These are phyloP conservation scores for Tapera naevia DNA, from an alignment of 2,797 vertebrate species.

Conservation along the genomic window DNA sequence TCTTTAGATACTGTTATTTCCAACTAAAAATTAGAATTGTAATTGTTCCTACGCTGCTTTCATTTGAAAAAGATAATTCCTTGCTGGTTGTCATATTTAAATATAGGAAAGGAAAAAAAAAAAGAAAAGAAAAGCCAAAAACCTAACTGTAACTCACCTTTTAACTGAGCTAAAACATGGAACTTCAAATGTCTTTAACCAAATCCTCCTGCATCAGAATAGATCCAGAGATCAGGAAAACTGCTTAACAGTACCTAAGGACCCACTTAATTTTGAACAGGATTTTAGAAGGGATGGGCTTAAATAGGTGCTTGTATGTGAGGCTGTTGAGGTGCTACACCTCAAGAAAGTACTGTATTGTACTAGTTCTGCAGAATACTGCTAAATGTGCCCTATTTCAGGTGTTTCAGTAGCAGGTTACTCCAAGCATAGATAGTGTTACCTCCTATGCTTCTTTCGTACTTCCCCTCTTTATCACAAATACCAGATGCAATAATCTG, in stretches of 20 bases:
- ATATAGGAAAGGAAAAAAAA: background rate
- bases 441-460: background rate
- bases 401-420: background rate
- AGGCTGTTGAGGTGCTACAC: background rate
- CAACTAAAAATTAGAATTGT: background rate
- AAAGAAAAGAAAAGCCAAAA: background rate
- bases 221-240: background rate
- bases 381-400: background rate
- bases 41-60: background rate
- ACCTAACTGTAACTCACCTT: background rate
- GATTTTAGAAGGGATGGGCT: background rate
- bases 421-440: background rate
- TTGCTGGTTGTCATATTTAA: background rate
- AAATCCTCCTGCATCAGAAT: background rate
- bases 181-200: background rate
- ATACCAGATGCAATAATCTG: background rate
- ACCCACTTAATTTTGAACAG: background rate
- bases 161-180: background rate
- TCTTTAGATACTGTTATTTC: background rate
- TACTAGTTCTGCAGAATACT: background rate
- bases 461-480: background rate
- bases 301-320: background rate
- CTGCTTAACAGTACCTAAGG: background rate
- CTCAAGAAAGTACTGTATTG: background rate
- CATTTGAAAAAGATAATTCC: background rate